Evolutionary conservation across 2,888 invertebrate genomes (phyloP), one percentile per base, ranked within the genome.

Genomic region (Megaustenia siamemsis): DNA sequence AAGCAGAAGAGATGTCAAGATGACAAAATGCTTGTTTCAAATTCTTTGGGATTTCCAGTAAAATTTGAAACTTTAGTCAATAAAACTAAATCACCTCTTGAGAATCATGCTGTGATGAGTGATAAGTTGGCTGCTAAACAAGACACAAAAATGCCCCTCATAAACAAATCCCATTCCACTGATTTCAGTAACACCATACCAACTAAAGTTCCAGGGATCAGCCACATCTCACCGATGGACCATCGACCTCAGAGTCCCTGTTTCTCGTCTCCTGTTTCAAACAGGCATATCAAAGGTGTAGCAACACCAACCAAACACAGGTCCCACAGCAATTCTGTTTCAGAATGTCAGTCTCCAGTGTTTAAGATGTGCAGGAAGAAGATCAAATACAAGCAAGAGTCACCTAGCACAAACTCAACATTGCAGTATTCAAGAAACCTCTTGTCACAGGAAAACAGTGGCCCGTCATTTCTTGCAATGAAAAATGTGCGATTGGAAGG

Each of bases 401-500:
- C 43, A 40, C 28, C 21, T 1, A 73, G 5, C 28, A 45, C 10
- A 10, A 40, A 10, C 12, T 32, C 49, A 43, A 32, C 12, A 0
- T n/a, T 28, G 5, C 4, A 28, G 28, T 21, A 5, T 28, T 73
- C 73, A 32, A 15, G 28, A 49, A 32, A 3, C 32, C 3, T 49
- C 8, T 0, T 24, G 2, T 28, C 49, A 49, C 49, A 15, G 6
- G 32, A 32, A 49, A 28, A 40, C 24, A 35, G 32, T 35, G 38
- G n/a, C 18, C 21, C 32, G 43, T 43, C 78, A 45, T 53, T 21
- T 18, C 1, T 45, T 5, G 8, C 43, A 28, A n/a, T 78, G 28
- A 63, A 63, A 63, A 63, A 78, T 63, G 78, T 40, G 24, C 66
- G 78, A 6, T 60, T 78, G 18, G 63, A 66, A 66, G 78, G 66